phyloP scores from a whole-genome alignment of 2,888 invertebrate species.

The Nomada fabriciana region DNA sequence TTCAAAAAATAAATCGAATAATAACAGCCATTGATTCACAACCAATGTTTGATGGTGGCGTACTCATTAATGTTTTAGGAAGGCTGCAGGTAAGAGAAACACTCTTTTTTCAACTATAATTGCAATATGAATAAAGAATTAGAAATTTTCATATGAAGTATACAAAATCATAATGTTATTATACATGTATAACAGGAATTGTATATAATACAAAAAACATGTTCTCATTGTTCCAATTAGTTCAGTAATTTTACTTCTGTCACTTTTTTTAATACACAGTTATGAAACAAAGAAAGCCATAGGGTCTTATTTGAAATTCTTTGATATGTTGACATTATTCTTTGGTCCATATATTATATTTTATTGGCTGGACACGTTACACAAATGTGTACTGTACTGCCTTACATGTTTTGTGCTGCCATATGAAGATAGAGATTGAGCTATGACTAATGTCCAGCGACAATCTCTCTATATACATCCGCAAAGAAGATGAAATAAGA shows the following conservation, averaged over 20 bases:
- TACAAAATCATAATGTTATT: conserved; percentile 26
- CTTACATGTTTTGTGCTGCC: conserved; percentile 75
- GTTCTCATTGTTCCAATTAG: conserved; percentile 64
- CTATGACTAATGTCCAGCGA: conserved; percentile 75
- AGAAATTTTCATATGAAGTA: conserved; percentile 22
- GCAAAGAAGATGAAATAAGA: conserved; percentile 75
- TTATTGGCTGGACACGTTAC: conserved; percentile 63
- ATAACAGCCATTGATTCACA: conserved; percentile 98
- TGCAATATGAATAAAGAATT: conserved; percentile 2
- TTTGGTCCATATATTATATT: conserved; percentile 43
- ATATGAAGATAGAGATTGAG: conserved; percentile 73
- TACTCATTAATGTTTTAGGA: conserved; percentile 97
- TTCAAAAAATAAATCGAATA: conserved; percentile 96
- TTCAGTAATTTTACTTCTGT: conserved; percentile 68
- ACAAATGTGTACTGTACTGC: conserved; percentile 69
- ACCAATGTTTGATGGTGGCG: conserved; percentile 99
- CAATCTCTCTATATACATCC: conserved; percentile 76
- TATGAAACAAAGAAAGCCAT: conserved; percentile 7
- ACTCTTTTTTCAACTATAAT: conserved; percentile 41
- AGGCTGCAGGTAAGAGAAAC: conserved; percentile 93
- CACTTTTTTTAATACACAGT: conserved; percentile 3
- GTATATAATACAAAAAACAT: background rate
- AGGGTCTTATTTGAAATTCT: conserved; percentile 19
- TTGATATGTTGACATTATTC: conserved; percentile 9
- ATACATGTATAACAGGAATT: background rate